These are phyloP conservation scores for Hylia prasina DNA, from an alignment of 2,113 vertebrate species.

Conservation along the genomic window DNA sequence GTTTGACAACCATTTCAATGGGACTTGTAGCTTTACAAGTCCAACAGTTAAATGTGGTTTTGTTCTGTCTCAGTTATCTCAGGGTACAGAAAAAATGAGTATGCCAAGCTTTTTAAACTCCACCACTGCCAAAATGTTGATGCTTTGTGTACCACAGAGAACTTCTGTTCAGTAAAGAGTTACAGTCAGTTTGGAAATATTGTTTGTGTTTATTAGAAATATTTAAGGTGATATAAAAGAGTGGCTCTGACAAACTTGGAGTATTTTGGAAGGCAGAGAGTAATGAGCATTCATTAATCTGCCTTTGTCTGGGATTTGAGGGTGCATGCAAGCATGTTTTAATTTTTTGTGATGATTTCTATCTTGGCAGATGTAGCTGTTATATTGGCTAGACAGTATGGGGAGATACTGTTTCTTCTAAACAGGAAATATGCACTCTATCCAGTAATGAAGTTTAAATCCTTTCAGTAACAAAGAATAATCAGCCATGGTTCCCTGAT, in stretches of 20 bases:
- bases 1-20: not conserved
- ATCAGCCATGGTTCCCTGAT: rapidly evolving
- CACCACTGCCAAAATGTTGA: not conserved
- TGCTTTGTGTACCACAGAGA: not conserved
- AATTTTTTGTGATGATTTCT: not conserved
- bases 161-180: not conserved
- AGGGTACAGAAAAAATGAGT: not conserved
- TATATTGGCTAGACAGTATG: not conserved
- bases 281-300: not conserved
- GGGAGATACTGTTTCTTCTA: not conserved
- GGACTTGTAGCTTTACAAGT: not conserved
- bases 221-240: not conserved
- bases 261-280: not conserved
- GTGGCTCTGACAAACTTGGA: not conserved
- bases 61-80: not conserved
- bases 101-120: not conserved
- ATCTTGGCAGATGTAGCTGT: not conserved
- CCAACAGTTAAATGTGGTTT: not conserved
- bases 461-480: not conserved
- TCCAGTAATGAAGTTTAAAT: not conserved
- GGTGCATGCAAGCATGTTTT: not conserved
- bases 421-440: not conserved
- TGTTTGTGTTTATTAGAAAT: not conserved
- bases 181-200: not conserved
- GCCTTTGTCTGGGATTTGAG: not conserved